A percentile compares a stretch with the other conserved stretches of the same genome.
These are phyloP conservation scores for Atrina japonica DNA, from an alignment of 2,888 invertebrate species.

Conservation along the genomic window DNA sequence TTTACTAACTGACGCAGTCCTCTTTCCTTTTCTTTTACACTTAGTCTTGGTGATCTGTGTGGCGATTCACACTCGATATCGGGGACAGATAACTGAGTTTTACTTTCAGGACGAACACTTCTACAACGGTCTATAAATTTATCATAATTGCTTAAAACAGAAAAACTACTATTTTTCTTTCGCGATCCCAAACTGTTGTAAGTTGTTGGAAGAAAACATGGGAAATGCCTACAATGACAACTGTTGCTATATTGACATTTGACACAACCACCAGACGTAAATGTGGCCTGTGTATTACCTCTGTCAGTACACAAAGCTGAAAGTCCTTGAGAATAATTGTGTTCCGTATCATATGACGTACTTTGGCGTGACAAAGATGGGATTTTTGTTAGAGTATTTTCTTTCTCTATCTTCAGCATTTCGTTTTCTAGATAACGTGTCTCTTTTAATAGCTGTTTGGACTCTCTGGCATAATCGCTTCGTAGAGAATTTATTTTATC, in stretches of 20 bases:
- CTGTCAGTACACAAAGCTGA: slow-evolving; percentile 1
- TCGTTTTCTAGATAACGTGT: slow-evolving; percentile 52
- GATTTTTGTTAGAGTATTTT: slow-evolving; percentile 19
- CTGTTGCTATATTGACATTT: slow-evolving; percentile 47
- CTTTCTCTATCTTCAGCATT: slow-evolving; percentile 35
- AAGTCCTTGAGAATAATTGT: slow-evolving; percentile 4
- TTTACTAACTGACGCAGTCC: slow-evolving; percentile 61
- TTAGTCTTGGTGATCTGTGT: slow-evolving; percentile 35
- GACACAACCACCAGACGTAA: slow-evolving; percentile 41
- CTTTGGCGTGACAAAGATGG: too few relatives aligned
- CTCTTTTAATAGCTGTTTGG: slow-evolving; percentile 51
- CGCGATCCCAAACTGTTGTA: slow-evolving; percentile 61
- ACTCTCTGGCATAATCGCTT: slow-evolving; percentile 40
- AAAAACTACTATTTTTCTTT: slow-evolving; percentile 50
- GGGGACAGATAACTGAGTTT: slow-evolving; percentile 3
- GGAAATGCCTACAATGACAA: slow-evolving; percentile 61
- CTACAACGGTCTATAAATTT: slow-evolving; percentile 49
- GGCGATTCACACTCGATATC: slow-evolving; percentile 7
- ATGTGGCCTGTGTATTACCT: background rate
- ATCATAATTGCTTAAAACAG: slow-evolving; percentile 56
- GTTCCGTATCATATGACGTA: background rate
- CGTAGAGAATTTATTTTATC: slow-evolving; percentile 21
- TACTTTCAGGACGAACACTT: slow-evolving; percentile 50
- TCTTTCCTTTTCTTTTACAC: slow-evolving; percentile 61
- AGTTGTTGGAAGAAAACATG: slow-evolving; percentile 62